phyloP scores from a whole-genome alignment of 2,797 vertebrate species.

The Cyprinodon diabolis region DNA sequence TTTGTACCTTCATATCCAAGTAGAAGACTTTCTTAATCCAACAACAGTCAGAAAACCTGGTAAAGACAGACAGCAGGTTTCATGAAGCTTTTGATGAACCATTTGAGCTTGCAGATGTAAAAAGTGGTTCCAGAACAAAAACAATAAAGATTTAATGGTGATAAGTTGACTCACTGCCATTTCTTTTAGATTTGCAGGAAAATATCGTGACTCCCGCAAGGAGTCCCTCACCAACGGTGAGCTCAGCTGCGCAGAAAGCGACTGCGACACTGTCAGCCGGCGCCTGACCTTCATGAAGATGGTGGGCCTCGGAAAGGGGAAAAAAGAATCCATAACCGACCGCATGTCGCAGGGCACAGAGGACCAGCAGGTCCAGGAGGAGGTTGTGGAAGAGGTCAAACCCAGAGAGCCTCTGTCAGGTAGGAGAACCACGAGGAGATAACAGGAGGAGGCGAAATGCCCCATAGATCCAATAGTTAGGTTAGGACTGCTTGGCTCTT shows the following conservation, averaged over 20 bases:
- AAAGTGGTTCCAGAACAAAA: not conserved
- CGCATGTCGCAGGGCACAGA: conserved; percentile 73
- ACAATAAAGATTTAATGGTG: not conserved
- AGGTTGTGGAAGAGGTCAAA: conserved; percentile 77
- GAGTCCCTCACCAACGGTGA: conserved; percentile 75
- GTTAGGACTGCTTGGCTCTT: not conserved
- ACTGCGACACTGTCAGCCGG: conserved; percentile 76
- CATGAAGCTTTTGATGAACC: not conserved
- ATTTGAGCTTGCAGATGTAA: not conserved
- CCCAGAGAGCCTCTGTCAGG: conserved; percentile 83
- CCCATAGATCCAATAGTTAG: not conserved
- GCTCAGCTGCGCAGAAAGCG: conserved; percentile 59
- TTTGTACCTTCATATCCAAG: not conserved
- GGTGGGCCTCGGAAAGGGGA: conserved; percentile 80
- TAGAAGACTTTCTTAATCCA: not conserved
- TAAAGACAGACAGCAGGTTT: not conserved
- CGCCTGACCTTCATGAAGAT: conserved; percentile 86
- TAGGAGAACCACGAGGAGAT: conserved; percentile 33
- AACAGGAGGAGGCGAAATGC: not conserved
- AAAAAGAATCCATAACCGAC: conserved; percentile 77
- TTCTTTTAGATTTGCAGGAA: conserved; percentile 75
- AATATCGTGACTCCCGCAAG: conserved; percentile 77
- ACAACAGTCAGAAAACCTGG: not conserved
- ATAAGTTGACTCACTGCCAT: not conserved
- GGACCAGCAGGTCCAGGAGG: conserved; percentile 71